Conservation (phyloP, 2,888 invertebrate genomes). For the Netelia melanura region DNA sequence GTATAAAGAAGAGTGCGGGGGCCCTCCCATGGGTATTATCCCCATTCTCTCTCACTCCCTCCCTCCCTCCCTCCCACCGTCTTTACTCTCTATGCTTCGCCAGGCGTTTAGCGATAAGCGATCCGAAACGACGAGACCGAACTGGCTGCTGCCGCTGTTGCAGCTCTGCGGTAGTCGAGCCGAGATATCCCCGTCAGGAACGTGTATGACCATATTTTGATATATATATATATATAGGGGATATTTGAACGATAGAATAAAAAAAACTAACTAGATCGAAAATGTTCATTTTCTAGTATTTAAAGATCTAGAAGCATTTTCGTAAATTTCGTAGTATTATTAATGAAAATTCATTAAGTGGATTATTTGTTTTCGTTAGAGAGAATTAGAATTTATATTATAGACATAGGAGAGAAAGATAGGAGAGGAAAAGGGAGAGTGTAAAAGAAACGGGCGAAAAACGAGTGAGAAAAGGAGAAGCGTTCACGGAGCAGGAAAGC, state of each 20-base stretch:
- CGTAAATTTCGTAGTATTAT: no score
- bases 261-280: neutral
- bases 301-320: no score
- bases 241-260: neutral
- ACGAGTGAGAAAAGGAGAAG: conserved; percentile 32
- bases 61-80: neutral
- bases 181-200: conserved; percentile 58
- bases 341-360: no score
- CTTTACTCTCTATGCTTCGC: conserved; percentile 51
- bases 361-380: no score
- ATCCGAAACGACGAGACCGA: conserved; percentile 61
- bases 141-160: conserved; percentile 38
- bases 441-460: conserved; percentile 8
- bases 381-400: conserved; percentile 6
- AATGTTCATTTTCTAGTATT: no score
- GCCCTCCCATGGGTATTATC: conserved; percentile 58
- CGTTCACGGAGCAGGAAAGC: conserved; percentile 57
- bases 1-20: conserved; percentile 53
- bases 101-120: conserved; percentile 67
- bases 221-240: neutral
- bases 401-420: conserved; percentile 21
- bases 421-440: neutral
- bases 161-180: conserved; percentile 50
- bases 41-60: conserved; percentile 42
- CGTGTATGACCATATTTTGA: neutral